phyloP scores from a whole-genome alignment of 2,888 invertebrate species.

The Andrena flavipes region DNA sequence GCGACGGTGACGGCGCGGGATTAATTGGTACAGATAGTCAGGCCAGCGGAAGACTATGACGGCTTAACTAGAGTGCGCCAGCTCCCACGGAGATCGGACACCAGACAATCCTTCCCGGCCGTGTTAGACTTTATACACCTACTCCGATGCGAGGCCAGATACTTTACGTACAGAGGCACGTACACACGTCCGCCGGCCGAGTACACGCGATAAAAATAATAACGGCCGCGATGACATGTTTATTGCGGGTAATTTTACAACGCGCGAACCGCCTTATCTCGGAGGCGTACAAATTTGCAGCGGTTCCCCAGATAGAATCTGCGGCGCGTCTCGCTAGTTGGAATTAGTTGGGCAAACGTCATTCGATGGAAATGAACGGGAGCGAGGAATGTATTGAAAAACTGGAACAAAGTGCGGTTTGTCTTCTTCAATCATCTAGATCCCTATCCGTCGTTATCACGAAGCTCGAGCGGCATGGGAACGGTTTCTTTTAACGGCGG shows the following conservation, averaged over 20 bases:
- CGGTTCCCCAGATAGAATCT: constrained; percentile 23
- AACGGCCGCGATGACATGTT: constrained; percentile 28
- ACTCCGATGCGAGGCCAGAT: constrained; percentile 50
- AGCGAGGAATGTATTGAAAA: constrained; percentile 2
- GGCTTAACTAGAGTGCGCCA: constrained; percentile 74
- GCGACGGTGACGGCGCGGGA: constrained; percentile 45
- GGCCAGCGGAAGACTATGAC: constrained; percentile 65
- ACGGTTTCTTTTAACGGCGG: constrained; percentile 3
- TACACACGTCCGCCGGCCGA: not conserved
- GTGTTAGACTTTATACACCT: constrained; percentile 46
- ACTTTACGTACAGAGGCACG: constrained; percentile 19
- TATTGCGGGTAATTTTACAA: constrained; percentile 40
- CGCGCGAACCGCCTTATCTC: constrained; percentile 15
- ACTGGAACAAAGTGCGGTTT: constrained; percentile 35
- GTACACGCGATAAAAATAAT: constrained; percentile 47
- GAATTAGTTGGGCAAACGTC: not conserved
- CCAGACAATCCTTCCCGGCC: constrained; percentile 65
- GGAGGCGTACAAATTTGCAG: constrained; percentile 12
- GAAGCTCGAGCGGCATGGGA: constrained; percentile 11
- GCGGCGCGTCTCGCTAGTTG: constrained; percentile 9
- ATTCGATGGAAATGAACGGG: constrained; percentile 14
- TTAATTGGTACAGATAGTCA: constrained; percentile 69
- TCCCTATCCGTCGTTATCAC: constrained; percentile 16
- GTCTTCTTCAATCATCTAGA: constrained; percentile 25
- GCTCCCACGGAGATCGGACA: constrained; percentile 77